Evolutionary conservation across 2,888 invertebrate genomes (phyloP).

Genomic region (Ormyrus thymus): DNA sequence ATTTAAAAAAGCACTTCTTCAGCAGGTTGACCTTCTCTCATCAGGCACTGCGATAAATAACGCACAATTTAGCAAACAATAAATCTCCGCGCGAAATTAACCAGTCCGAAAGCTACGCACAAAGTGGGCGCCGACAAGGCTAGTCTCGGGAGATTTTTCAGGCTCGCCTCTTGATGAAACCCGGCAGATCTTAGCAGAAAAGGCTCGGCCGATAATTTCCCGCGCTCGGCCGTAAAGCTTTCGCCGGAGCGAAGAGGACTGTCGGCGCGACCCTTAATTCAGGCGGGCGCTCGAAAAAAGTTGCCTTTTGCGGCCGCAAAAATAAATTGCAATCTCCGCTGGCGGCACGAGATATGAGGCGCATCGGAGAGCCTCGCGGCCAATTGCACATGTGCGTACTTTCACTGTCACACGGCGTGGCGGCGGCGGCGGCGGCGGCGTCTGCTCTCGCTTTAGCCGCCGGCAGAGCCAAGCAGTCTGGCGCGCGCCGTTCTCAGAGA

Average conservation of each 20-base stretch:
- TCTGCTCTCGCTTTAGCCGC: no score
- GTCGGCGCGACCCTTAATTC: conserved; percentile 32
- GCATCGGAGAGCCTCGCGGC: conserved; percentile 1
- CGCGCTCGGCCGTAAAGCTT: conserved; percentile 13
- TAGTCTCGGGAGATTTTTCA: no score
- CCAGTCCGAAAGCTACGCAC: background rate
- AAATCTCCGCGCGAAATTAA: conserved; percentile 2
- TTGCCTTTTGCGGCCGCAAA: conserved; percentile 42
- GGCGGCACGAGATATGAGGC: conserved; percentile 3
- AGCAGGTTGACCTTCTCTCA: no score
- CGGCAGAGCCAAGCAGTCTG: conserved; percentile 49
- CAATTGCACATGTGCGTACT: conserved; percentile 60
- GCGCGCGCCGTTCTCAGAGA: background rate
- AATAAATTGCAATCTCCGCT: conserved; percentile 50
- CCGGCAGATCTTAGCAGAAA: no score
- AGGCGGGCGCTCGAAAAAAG: background rate
- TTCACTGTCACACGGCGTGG: conserved; percentile 61
- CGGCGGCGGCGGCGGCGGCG: background rate
- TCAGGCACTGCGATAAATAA: background rate
- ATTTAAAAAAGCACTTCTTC: no score
- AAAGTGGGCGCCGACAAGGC: conserved; percentile 9
- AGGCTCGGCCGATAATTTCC: no score
- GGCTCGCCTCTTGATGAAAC: no score
- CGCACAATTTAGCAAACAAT: conserved; percentile 23
- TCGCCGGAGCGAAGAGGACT: background rate